Conservation (phyloP, 2,888 invertebrate genomes). For the Catotricha subobsoleta region DNA sequence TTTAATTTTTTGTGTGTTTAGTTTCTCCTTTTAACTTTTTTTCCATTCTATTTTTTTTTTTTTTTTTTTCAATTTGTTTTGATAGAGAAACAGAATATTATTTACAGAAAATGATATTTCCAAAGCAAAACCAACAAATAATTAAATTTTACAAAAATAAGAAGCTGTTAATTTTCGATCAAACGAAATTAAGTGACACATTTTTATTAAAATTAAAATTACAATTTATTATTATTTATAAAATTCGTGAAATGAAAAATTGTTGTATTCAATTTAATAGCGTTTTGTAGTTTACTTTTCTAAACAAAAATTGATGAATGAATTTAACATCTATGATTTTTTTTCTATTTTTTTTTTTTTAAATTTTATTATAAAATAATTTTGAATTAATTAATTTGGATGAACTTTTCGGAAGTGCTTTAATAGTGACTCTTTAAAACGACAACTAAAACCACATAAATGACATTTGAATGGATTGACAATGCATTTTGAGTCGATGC, state of each 20-base stretch:
- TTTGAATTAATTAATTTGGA: slow-evolving; percentile 11
- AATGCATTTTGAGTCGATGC: slow-evolving; percentile 15
- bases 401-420: slow-evolving; percentile 18
- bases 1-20: no score
- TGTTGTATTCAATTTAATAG: background rate
- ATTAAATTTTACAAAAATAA: no score
- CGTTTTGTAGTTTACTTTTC: background rate
- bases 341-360: background rate
- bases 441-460: slow-evolving; percentile 20
- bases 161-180: no score
- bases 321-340: background rate
- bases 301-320: background rate
- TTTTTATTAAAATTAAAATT: no score
- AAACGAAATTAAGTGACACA: no score
- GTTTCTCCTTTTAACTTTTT: no score
- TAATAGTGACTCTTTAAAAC: slow-evolving; percentile 16
- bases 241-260: background rate
- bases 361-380: slow-evolving; percentile 5
- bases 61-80: no score
- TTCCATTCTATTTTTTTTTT: no score
- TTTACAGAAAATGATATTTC: no score
- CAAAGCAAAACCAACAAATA: no score
- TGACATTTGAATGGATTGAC: slow-evolving; percentile 19
- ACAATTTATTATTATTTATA: no score
- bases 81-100: no score